These are phyloP conservation scores for Argynnis bischoffii DNA, from an alignment of 2,888 invertebrate species.

Conservation along the genomic window DNA sequence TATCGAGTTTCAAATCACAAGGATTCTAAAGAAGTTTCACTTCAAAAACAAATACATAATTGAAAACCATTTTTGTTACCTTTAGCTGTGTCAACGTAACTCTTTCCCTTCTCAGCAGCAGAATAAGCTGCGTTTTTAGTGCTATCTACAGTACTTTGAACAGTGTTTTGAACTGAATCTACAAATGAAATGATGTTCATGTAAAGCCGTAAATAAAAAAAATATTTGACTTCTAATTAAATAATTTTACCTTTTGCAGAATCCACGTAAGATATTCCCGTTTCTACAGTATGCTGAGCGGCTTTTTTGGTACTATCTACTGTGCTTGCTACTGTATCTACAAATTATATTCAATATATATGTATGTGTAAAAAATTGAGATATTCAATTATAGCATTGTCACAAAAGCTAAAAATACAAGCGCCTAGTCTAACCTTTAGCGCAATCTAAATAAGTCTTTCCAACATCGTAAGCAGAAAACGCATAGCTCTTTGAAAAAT, in stretches of 20 bases:
- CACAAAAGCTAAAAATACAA: constrained; percentile 29
- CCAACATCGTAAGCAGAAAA: constrained; percentile 62
- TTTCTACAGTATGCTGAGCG: constrained; percentile 60
- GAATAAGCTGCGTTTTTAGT: constrained; percentile 48
- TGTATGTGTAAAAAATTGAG: constrained; percentile 18
- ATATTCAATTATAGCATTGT: constrained; percentile 1
- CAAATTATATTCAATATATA: constrained; percentile 40
- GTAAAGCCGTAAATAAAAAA: background rate
- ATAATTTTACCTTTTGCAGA: constrained; percentile 46
- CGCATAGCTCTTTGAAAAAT: constrained; percentile 55
- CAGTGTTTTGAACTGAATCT: constrained; percentile 43
- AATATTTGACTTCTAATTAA: background rate
- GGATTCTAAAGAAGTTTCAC: too few species aligned
- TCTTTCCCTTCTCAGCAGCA: constrained; percentile 46
- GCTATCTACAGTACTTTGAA: constrained; percentile 48
- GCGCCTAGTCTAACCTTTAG: constrained; percentile 50
- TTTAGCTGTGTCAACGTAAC: constrained; percentile 44
- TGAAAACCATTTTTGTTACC: constrained; percentile 28
- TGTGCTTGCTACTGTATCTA: constrained; percentile 64
- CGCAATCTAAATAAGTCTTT: constrained; percentile 60
- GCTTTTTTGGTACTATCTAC: constrained; percentile 73
- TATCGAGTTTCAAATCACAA: too few species aligned
- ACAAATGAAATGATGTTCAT: constrained; percentile 24
- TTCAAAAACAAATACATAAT: background rate
- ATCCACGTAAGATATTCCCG: constrained; percentile 52